phyloP scores from a whole-genome alignment of 2,888 invertebrate genomes.

The Hypomecis atomaria region DNA sequence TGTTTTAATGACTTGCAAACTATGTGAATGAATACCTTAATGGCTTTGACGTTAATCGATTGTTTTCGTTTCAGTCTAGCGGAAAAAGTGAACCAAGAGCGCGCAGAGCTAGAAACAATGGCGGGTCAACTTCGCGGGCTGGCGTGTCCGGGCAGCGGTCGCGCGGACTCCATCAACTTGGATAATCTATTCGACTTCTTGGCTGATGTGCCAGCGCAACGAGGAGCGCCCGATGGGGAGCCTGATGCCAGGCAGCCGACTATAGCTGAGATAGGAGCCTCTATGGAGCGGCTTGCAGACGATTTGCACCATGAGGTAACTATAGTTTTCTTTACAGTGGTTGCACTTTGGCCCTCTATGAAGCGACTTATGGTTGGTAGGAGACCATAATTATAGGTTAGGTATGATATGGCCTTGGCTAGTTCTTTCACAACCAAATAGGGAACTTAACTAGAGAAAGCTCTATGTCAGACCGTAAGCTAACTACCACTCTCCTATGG shows the following conservation, averaged over 20 bases:
- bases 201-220: slow-evolving; percentile 87
- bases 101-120: slow-evolving; percentile 82
- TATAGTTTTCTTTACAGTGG: neutral
- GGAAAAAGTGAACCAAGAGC: slow-evolving; percentile 87
- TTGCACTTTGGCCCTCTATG: too few relatives aligned
- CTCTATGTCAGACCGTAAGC: too few relatives aligned
- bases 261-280: slow-evolving; percentile 93
- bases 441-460: too few relatives aligned
- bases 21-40: too few relatives aligned
- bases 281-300: slow-evolving; percentile 92
- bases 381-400: too few relatives aligned
- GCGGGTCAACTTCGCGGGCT: slow-evolving; percentile 75
- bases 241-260: slow-evolving; percentile 85
- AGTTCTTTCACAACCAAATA: too few relatives aligned
- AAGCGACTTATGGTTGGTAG: too few relatives aligned
- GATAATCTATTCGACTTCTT: slow-evolving; percentile 96
- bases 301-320: slow-evolving; percentile 91
- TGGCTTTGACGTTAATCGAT: neutral
- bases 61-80: slow-evolving; percentile 76
- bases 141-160: slow-evolving; percentile 62
- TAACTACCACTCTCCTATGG: too few relatives aligned
- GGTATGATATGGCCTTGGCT: too few relatives aligned
- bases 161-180: slow-evolving; percentile 92
- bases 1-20: too few relatives aligned
- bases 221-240: slow-evolving; percentile 79